Percentiles rank a stretch among this genome's conserved stretches.
Conservation (phyloP, 2,888 invertebrate genomes). For the Chloromyia formosa region DNA sequence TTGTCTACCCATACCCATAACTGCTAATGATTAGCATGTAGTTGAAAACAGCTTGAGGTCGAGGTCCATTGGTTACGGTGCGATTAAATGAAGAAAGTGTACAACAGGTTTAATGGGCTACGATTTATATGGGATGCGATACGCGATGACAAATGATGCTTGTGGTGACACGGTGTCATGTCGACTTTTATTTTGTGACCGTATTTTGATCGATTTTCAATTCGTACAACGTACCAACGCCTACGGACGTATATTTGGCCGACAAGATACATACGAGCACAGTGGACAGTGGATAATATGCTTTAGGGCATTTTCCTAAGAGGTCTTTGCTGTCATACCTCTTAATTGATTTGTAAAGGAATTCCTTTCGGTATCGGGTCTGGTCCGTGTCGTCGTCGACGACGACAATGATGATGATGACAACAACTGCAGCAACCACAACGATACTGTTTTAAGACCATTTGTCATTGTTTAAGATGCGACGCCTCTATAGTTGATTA, state of each 20-base stretch:
- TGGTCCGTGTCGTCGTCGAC: conserved; percentile 39
- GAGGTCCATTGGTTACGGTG: conserved; percentile 30
- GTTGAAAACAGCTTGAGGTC: no score
- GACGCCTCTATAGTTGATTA: conserved; percentile 50
- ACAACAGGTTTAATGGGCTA: conserved; percentile 50
- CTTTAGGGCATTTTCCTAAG: conserved; percentile 23
- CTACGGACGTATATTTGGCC: conserved; percentile 20
- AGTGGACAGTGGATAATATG: background rate
- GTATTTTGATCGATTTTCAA: conserved; percentile 43
- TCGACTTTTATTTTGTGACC: conserved; percentile 43
- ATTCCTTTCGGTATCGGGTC: conserved; percentile 46
- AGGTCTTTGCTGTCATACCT: conserved; percentile 30
- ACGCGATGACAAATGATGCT: conserved; percentile 48
- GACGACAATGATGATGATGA: conserved; percentile 25
- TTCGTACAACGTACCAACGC: conserved; percentile 36
- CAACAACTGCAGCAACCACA: conserved; percentile 28
- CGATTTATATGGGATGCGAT: conserved; percentile 47
- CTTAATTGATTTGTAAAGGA: conserved; percentile 51
- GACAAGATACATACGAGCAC: background rate
- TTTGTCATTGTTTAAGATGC: conserved; percentile 51
- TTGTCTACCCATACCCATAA: no score
- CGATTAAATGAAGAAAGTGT: conserved; percentile 41
- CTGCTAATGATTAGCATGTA: no score
- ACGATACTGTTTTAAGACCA: conserved; percentile 46
- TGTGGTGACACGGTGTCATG: conserved; percentile 47